Evolutionary conservation across 64 coral and sea anemone species (phyloP), one percentile per base, ranked within the genome.

Genomic region (Actinia equina): DNA sequence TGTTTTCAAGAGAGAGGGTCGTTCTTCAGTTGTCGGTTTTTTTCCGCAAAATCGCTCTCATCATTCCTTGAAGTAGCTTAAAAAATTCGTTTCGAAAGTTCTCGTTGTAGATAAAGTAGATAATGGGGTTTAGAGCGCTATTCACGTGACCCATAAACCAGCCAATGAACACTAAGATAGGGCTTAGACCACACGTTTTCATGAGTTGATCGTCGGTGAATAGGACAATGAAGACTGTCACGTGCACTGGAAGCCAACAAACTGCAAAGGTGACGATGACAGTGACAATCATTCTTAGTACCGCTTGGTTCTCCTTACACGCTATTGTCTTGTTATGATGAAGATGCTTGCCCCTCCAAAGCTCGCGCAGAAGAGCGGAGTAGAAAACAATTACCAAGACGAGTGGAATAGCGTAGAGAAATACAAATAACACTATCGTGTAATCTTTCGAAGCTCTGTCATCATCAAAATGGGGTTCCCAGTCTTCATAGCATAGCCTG

Each of bases 71-170:
- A 74, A 74, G 23, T 15, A 74, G 26, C 26, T 74, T 74, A 37
- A 30, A 13, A 74, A 74, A 30, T 23, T 74, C 69, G 26, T 6
- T 74, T 37, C 69, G 23, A 74, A 74, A 74, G 69, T 74, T 74
- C 22, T 74, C 69, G 25, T 74, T 74, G 23, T 37, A 30, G 23
- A 74, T 87, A 15, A 86, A 43, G 26, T 87, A 92, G 20, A 92
- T 87, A 3, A 87, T 19, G 4, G 90, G 90, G 59, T 92, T 92
- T 0, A 86, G 14, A 42, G 90, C 90, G 45, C 84, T 82, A 17
- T 85, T 86, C 56, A 76, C 85, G 67, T 92, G 90, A 62, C 90
- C 86, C 78, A 92, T 49, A 57, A 92, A 92, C 86, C 86, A 92
- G 2, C 90, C 90, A 87, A 87, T 71, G 86, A 92, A 92, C 0